These are phyloP conservation scores for Lissocephala sabroskyi DNA, from an alignment of 2,888 invertebrate genomes.

Conservation along the genomic window DNA sequence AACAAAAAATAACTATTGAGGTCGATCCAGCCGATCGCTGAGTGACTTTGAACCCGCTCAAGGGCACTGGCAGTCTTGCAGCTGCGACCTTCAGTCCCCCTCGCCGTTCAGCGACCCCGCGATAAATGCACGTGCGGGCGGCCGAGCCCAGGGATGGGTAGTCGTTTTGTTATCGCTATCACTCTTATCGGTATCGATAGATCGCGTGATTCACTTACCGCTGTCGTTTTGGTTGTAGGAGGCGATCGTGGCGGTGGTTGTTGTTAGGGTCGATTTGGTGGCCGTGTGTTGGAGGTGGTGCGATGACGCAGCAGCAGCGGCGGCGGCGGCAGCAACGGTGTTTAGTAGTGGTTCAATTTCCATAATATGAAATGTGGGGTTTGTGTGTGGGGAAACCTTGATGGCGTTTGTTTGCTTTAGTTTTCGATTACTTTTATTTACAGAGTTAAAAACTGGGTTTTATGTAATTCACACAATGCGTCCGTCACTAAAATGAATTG, in stretches of 20 bases:
- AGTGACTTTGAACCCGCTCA: no score
- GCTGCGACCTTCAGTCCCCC: no score
- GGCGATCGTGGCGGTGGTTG: slow-evolving; percentile 9
- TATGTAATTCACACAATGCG: slow-evolving; percentile 35
- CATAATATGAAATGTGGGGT: slow-evolving; percentile 37
- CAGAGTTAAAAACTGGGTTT: slow-evolving; percentile 6
- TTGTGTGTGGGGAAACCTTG: not conserved
- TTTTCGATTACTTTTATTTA: slow-evolving; percentile 10
- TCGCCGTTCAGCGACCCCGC: no score
- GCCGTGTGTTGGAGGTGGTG: slow-evolving; percentile 3
- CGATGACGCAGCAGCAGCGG: slow-evolving; percentile 37
- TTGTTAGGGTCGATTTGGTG: slow-evolving; percentile 4
- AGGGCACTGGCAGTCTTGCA: no score
- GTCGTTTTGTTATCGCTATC: no score
- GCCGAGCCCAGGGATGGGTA: no score
- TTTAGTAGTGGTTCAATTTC: slow-evolving; percentile 50
- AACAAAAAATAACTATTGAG: slow-evolving; percentile 15
- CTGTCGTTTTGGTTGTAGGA: slow-evolving; percentile 43
- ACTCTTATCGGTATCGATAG: no score
- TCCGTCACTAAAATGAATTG: not conserved
- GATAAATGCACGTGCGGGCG: no score
- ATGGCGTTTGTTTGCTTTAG: not conserved
- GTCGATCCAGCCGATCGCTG: no score
- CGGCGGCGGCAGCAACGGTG: slow-evolving; percentile 40
- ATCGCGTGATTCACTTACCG: no score